Base-by-base conservation (phyloP, 2,888 invertebrate species). In the Dilophus febrilis region DNA sequence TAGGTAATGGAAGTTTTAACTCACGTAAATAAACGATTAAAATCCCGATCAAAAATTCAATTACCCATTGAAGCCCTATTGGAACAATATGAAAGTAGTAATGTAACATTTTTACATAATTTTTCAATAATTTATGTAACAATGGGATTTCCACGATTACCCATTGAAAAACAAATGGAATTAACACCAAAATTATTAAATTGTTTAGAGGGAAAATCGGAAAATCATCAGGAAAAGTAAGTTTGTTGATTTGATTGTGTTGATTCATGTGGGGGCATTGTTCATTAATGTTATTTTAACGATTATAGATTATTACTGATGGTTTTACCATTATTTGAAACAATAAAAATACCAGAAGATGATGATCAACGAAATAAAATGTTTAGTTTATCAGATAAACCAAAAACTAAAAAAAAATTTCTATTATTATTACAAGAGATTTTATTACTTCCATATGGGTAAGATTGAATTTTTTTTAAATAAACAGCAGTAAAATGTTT, bases 51-150 rank as follows among this genome's bases (percentile, higher is more conserved):
- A 0, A 69, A 72, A 51, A 82, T 94, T 3, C 83, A 85, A 59
- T 65, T 94, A 42, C 92, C 92, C 0, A 80, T 94, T 10, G 80
- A 86, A 50, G 75, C 80, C 5, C 65, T 94, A 13, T 61, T 94
- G 37, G 68, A 75, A 36, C 81, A 85, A 46, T 92, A 90, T 59
- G 72, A 74, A 52, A 80, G 84, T 51, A 74, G 83, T 5, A 65
- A 73, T 76, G 53, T 88, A 77, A 67, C 81, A 77, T 53, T 56
- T 53, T 70, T 71, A 16, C 66, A 90, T 81, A 94, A 94, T 61
- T 92, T 94, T 56, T 76, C 87, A 11, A 85, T 92, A 41, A 86
- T 94, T 51, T 94, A 92, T 57, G 80, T 94, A 45, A 88, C 86
- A 54, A 73, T 88, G 72, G 92, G 92, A 8, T 92, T 76, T 63